A percentile compares a stretch with the other conserved stretches of the same genome.
Evolutionary conservation across 2,113 vertebrate genomes (phyloP).

Genomic region (Boulengeromyrus knoepffleri): DNA sequence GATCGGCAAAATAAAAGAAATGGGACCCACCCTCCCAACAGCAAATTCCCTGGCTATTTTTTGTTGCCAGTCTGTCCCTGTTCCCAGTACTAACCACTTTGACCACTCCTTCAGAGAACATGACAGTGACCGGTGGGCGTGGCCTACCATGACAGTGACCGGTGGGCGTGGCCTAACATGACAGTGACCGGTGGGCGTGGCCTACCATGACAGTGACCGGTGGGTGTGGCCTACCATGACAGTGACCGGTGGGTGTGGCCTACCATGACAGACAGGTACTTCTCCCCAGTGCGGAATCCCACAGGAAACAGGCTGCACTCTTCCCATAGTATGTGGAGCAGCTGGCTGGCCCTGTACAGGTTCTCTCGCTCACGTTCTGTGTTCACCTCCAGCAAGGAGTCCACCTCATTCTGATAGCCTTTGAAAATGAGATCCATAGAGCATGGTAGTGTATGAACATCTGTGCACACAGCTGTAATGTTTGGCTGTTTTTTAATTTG

Average conservation of each 20-base stretch:
- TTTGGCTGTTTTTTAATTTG: not conserved
- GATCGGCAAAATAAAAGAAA: not conserved
- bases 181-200: not conserved
- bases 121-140: not conserved
- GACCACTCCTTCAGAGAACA: not conserved
- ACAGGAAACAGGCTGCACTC: constrained; percentile 76
- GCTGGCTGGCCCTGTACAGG: constrained; percentile 61
- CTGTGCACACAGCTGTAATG: not conserved
- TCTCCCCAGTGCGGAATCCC: constrained; percentile 63
- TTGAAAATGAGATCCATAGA: not conserved
- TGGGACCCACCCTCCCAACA: not conserved
- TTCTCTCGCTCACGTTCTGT: constrained; percentile 68
- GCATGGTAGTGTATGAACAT: not conserved
- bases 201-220: constrained; percentile 76
- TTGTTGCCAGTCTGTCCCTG: not conserved
- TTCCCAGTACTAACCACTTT: not conserved
- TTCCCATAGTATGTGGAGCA: constrained; percentile 70
- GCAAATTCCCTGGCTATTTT: not conserved
- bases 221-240: too few relatives aligned
- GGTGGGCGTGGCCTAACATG: not conserved
- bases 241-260: too few relatives aligned
- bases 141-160: not conserved
- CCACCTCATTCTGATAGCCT: constrained; percentile 87
- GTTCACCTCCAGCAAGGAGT: constrained; percentile 74
- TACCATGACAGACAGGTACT: constrained; percentile 61